phyloP scores from a whole-genome alignment of 2,888 invertebrate genomes.

The Macrophya alboannulata region DNA sequence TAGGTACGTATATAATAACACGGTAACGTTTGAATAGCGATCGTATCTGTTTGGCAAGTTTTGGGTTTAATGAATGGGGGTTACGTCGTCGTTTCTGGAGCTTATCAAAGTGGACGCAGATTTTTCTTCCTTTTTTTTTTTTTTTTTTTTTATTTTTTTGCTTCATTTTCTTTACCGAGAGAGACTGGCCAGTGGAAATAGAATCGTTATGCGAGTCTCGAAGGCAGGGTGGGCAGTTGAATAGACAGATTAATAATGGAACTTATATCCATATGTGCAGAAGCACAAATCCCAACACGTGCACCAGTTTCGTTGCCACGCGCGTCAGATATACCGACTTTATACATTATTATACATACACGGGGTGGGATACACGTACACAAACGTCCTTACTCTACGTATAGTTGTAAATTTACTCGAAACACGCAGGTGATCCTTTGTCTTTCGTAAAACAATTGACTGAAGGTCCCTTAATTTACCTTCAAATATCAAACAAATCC shows the following conservation, averaged over 20 bases:
- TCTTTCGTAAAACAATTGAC: background rate
- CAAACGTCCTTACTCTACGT: background rate
- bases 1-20: background rate
- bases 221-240: constrained; percentile 32
- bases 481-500: constrained; percentile 16
- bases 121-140: background rate
- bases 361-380: background rate
- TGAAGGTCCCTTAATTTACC: background rate
- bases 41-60: constrained; percentile 10
- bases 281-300: constrained; percentile 22
- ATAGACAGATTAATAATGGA: constrained; percentile 43
- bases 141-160: background rate
- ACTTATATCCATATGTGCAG: constrained; percentile 20
- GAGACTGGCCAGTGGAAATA: background rate
- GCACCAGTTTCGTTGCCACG: background rate
- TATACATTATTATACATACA: background rate
- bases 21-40: background rate
- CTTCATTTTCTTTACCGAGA: background rate
- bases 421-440: background rate
- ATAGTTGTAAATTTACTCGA: background rate
- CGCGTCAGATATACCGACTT: background rate
- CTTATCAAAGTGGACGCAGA: constrained; percentile 13
- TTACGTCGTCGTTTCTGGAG: constrained; percentile 9
- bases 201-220: constrained; percentile 27
- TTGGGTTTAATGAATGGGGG: background rate